Percentiles rank a stretch among this genome's conserved stretches.
phyloP scores from a whole-genome alignment of 2,113 vertebrate species.

The Silurus asotus region DNA sequence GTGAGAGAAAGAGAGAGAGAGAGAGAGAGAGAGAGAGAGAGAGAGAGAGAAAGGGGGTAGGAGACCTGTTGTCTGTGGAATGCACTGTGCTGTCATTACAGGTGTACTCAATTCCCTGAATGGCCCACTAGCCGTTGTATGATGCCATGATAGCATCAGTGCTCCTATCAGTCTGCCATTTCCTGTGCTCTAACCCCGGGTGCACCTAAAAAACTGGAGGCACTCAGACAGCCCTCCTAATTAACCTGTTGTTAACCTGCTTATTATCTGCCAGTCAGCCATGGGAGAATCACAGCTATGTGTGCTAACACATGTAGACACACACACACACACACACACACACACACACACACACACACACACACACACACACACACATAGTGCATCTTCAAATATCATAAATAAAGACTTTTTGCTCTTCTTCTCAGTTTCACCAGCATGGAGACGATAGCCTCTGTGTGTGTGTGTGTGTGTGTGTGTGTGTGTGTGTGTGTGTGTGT shows the following conservation, averaged over 20 bases:
- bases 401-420: conserved; percentile 16
- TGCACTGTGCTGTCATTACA: conserved; percentile 40
- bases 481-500: neutral
- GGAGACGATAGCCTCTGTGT: neutral
- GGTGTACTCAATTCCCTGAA: conserved; percentile 48
- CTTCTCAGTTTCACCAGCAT: neutral
- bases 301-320: neutral
- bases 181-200: conserved; percentile 34
- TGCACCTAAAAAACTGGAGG: conserved; percentile 27
- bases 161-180: conserved; percentile 43
- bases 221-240: conserved; percentile 2
- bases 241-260: conserved; percentile 49
- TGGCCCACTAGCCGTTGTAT: conserved; percentile 18
- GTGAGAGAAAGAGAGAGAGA: neutral
- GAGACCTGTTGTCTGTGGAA: conserved; percentile 47
- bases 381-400: neutral
- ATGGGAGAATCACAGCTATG: neutral
- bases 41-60: neutral
- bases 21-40: neutral
- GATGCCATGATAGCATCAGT: conserved; percentile 50
- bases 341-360: conserved; percentile 14
- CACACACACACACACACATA: neutral
- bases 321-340: conserved; percentile 20
- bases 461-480: conserved; percentile 18
- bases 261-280: conserved; percentile 2